phyloP scores from a whole-genome alignment of 1,140 invertebrate species.

The Diachasmimorpha longicaudata region DNA sequence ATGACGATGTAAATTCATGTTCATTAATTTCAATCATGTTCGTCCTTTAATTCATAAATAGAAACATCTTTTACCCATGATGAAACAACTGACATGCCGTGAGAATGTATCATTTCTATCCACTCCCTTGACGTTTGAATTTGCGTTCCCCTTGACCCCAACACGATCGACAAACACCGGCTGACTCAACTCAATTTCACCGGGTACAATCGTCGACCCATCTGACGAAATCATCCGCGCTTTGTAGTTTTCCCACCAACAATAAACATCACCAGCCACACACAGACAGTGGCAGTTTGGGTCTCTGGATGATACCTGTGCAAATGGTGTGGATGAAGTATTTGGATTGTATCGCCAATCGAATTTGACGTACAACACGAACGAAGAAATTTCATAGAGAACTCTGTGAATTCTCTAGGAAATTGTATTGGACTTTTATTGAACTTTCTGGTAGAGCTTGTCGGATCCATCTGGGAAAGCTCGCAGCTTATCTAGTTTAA shows the following conservation, averaged over 20 bases:
- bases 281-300: not conserved
- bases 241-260: slow-evolving; percentile 6
- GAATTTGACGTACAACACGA: too few relatives aligned
- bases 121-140: not conserved
- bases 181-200: not conserved
- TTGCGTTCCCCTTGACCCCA: not conserved
- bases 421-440: too few relatives aligned
- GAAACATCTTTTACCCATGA: not conserved
- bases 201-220: not conserved
- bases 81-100: not conserved
- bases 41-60: not conserved
- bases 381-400: too few relatives aligned
- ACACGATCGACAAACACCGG: not conserved
- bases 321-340: too few relatives aligned
- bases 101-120: not conserved
- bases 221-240: not conserved
- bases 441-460: too few relatives aligned
- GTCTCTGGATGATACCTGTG: not conserved
- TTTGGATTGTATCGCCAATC: too few relatives aligned
- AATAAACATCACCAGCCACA: not conserved
- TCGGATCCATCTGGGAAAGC: too few relatives aligned
- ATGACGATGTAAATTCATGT: too few relatives aligned
- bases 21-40: not conserved
- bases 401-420: too few relatives aligned
- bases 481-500: too few relatives aligned